Conservation (phyloP, 2,888 invertebrate genomes). For the Drosophila multiciliata region DNA sequence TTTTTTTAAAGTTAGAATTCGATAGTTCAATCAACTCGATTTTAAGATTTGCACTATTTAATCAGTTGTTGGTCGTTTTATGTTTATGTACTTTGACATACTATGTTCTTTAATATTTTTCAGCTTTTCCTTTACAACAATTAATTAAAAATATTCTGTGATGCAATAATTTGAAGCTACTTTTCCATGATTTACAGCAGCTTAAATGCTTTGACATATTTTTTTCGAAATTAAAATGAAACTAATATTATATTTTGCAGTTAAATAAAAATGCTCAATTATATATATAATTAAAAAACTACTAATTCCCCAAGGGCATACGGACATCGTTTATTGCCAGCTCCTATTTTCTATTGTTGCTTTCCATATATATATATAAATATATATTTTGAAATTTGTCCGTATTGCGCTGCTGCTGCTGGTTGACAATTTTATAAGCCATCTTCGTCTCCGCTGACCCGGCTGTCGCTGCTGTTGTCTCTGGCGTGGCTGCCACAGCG, state of each 20-base stretch:
- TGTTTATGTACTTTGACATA: background rate
- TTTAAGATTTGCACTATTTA: background rate
- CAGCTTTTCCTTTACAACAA: background rate
- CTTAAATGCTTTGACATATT: background rate
- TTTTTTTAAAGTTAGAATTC: background rate
- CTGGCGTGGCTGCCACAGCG: constrained; percentile 33
- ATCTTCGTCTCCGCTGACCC: constrained; percentile 41
- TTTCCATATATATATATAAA: constrained; percentile 25
- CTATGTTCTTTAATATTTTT: background rate
- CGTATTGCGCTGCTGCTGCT: constrained; percentile 25
- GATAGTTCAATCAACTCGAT: too few relatives aligned
- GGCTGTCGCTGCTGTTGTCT: constrained; percentile 16
- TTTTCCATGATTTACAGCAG: background rate
- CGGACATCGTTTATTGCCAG: constrained; percentile 1
- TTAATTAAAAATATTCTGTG: background rate
- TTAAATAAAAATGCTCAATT: background rate
- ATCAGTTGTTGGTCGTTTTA: background rate
- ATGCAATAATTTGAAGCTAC: fast-evolving
- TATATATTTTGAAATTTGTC: constrained; percentile 34
- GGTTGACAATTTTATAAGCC: constrained; percentile 75
- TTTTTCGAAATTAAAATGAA: background rate
- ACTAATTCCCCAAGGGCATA: constrained; percentile 16
- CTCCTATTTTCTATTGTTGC: constrained; percentile 10
- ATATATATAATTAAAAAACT: background rate
- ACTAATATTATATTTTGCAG: too few relatives aligned